Percentiles rank a stretch among this genome's conserved stretches.
phyloP scores from a whole-genome alignment of 2,797 vertebrate genomes.

The Pantherophis vulpinus region DNA sequence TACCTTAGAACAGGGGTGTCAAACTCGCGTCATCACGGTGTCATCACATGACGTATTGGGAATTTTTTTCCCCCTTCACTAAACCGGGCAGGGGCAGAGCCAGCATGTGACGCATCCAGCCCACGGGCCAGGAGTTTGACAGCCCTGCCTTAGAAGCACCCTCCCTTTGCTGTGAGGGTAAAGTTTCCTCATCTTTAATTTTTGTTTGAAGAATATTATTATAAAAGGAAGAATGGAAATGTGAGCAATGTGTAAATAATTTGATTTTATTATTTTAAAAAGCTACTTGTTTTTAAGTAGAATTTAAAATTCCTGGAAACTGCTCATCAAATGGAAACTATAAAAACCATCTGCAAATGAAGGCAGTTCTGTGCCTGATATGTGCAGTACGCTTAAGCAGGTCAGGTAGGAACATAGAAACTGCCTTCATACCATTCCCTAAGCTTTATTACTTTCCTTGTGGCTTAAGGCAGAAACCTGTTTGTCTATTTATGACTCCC shows the following conservation, averaged over 20 bases:
- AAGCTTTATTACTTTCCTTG: background rate
- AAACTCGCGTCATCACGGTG: accelerated
- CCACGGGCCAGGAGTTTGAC: too few relatives aligned
- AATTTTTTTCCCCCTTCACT: too few relatives aligned
- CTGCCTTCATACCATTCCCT: background rate
- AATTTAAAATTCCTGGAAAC: slow-evolving; percentile 29
- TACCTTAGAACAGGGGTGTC: background rate
- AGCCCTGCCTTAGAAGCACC: background rate
- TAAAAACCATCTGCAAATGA: background rate
- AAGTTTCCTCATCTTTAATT: slow-evolving; percentile 36
- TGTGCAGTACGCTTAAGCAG: background rate
- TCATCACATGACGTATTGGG: too few relatives aligned
- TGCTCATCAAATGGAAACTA: slow-evolving; percentile 28
- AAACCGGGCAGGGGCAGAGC: too few relatives aligned
- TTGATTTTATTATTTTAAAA: slow-evolving; percentile 53
- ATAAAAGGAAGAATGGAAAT: slow-evolving; percentile 34
- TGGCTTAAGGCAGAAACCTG: background rate
- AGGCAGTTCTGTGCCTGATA: background rate
- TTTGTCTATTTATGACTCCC: background rate
- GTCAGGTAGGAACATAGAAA: background rate
- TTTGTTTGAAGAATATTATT: slow-evolving; percentile 43
- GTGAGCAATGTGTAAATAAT: slow-evolving; percentile 45
- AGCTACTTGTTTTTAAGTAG: slow-evolving; percentile 53
- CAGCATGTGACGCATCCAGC: too few relatives aligned
- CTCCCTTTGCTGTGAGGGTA: accelerated